phyloP scores from a whole-genome alignment of 2,113 vertebrate species.

The Chaenogobius annularis region DNA sequence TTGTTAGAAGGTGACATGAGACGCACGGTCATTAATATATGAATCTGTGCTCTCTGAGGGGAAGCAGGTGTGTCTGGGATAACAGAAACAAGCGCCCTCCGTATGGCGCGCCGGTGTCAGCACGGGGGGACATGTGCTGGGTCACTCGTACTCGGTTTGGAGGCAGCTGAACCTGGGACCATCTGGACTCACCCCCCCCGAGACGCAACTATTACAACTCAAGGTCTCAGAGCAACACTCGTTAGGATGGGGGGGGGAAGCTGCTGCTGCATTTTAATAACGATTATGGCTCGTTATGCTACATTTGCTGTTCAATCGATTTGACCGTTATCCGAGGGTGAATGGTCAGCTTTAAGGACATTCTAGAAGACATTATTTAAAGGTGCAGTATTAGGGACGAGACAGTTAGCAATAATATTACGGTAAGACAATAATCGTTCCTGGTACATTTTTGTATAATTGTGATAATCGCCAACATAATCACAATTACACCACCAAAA shows the following conservation, averaged over 20 bases:
- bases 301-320: background rate
- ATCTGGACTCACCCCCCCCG: constrained; percentile 47
- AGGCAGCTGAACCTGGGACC: constrained; percentile 32
- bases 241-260: constrained; percentile 8
- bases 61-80: constrained; percentile 55
- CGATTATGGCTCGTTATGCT: background rate
- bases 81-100: constrained; percentile 47
- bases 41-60: constrained; percentile 29
- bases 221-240: constrained; percentile 24
- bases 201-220: constrained; percentile 18
- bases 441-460: no score
- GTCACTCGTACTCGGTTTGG: constrained; percentile 55
- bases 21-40: constrained; percentile 43
- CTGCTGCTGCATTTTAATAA: background rate
- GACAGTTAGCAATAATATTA: no score
- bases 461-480: no score
- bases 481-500: no score
- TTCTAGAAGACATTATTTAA: no score
- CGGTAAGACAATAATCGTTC: no score
- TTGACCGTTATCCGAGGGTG: background rate
- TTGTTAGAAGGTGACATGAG: constrained; percentile 40
- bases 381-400: no score
- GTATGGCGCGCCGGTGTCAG: constrained; percentile 51
- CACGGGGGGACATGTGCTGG: constrained; percentile 53
- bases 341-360: background rate